phyloP scores from a whole-genome alignment of 2,888 invertebrate genomes.

The Synanthedon vespiformis region DNA sequence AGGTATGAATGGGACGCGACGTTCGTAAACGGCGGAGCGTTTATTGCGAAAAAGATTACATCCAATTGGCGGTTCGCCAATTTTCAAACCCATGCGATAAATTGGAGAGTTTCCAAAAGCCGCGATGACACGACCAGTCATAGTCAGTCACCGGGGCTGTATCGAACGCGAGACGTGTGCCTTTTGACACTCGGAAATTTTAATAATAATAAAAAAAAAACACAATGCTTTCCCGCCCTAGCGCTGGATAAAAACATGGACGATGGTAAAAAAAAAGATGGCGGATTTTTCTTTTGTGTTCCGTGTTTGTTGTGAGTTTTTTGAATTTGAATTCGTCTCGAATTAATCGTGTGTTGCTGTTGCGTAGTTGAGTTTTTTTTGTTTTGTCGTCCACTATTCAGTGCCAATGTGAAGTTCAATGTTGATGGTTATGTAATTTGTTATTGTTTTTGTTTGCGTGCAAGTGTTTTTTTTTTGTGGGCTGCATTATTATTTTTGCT shows the following conservation, averaged over 20 bases:
- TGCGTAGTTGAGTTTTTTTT: conserved; percentile 24
- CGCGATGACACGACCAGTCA: conserved; percentile 29
- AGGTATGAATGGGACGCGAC: conserved; percentile 28
- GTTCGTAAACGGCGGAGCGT: conserved; percentile 8
- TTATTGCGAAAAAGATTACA: conserved; percentile 17
- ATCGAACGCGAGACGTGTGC: conserved; percentile 22
- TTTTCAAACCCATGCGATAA: conserved; percentile 14
- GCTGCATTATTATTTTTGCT: too few relatives aligned
- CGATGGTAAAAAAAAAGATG: conserved; percentile 25
- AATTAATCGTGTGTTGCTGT: conserved; percentile 16
- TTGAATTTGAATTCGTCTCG: conserved; percentile 7
- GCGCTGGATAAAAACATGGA: conserved; percentile 51
- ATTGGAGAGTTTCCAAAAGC: conserved; percentile 36
- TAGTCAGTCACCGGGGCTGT: conserved; percentile 34
- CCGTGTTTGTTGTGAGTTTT: conserved; percentile 16
- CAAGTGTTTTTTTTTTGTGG: too few relatives aligned
- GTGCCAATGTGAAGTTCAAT: conserved; percentile 31
- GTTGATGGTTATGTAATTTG: conserved; percentile 48
- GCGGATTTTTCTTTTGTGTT: conserved; percentile 21
- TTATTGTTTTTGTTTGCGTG: conserved; percentile 11
- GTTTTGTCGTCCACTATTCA: conserved; percentile 7
- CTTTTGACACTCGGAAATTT: conserved; percentile 13
- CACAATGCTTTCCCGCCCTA: conserved; percentile 45
- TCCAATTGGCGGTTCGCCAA: conserved; percentile 34
- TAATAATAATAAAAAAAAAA: conserved; percentile 13